Conservation (phyloP, 2,888 invertebrate genomes). For the Aquatica leii region DNA sequence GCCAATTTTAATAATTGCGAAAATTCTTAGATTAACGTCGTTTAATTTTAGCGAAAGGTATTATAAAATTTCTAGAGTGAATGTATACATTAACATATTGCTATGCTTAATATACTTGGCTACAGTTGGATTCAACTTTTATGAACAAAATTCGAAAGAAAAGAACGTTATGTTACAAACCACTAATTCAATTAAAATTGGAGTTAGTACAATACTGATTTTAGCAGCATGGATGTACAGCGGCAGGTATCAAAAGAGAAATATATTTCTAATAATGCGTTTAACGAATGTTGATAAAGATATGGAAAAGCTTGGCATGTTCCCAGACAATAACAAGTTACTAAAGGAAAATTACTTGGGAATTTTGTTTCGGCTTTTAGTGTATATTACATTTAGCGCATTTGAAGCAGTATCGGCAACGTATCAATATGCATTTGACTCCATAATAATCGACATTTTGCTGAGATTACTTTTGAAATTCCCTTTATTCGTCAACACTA, state of each 20-base stretch:
- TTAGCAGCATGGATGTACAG: constrained; percentile 21
- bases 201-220: constrained; percentile 10
- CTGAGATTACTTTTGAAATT: constrained; percentile 30
- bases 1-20: constrained; percentile 20
- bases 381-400: constrained; percentile 18
- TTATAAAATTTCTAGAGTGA: constrained; percentile 22
- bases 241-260: constrained; percentile 29
- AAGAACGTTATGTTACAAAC: constrained; percentile 9
- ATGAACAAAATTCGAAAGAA: not conserved
- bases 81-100: constrained; percentile 19
- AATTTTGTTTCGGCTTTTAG: constrained; percentile 17
- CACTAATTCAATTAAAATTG: constrained; percentile 15
- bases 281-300: constrained; percentile 40
- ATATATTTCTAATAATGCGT: constrained; percentile 17
- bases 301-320: constrained; percentile 43
- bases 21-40: constrained; percentile 17
- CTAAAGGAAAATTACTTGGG: constrained; percentile 24
- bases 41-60: constrained; percentile 15
- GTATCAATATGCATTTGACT: not conserved
- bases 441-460: constrained; percentile 12
- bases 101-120: constrained; percentile 6
- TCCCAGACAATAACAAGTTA: constrained; percentile 42
- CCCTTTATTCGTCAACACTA: constrained; percentile 38
- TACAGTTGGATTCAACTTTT: not conserved
- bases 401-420: not conserved